These are phyloP conservation scores for Drosophila melanocephala DNA, from an alignment of 2,888 invertebrate genomes.

Conservation along the genomic window DNA sequence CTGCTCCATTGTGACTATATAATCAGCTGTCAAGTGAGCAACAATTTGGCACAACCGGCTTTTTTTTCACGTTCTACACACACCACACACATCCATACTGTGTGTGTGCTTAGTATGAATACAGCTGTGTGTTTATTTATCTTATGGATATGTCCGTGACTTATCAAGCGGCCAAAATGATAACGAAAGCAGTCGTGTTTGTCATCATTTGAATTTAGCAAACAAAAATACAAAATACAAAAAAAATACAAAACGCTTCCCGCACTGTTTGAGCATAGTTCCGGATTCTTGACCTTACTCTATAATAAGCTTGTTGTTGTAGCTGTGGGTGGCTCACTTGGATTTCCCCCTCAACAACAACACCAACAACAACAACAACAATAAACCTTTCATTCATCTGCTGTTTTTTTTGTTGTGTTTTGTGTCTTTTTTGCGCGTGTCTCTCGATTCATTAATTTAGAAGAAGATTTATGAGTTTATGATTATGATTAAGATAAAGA, in stretches of 20 bases:
- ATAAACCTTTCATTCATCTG: background rate
- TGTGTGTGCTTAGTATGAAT: background rate
- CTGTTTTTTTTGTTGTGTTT: background rate
- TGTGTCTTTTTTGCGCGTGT: conserved; percentile 64
- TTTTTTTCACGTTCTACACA: background rate
- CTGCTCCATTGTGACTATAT: conserved; percentile 54
- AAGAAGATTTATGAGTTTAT: conserved; percentile 72
- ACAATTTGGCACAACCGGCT: conserved; percentile 42
- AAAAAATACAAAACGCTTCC: conserved; percentile 40
- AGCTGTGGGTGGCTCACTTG: conserved; percentile 5
- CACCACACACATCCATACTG: background rate
- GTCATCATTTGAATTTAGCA: conserved; percentile 68
- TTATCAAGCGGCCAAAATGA: conserved; percentile 73
- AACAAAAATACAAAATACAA: background rate
- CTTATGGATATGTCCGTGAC: conserved; percentile 78
- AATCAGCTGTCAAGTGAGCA: conserved; percentile 55
- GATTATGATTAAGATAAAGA: conserved; percentile 67
- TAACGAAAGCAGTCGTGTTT: conserved; percentile 54
- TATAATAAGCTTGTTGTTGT: conserved; percentile 65
- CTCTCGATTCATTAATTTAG: conserved; percentile 58
- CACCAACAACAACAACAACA: background rate
- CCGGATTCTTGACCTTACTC: conserved; percentile 83
- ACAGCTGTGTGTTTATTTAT: conserved; percentile 42
- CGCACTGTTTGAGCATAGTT: conserved; percentile 58
- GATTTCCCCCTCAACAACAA: conserved; percentile 5